Conservation (phyloP, 2,888 invertebrate genomes). For the Drosophila kokeensis region DNA sequence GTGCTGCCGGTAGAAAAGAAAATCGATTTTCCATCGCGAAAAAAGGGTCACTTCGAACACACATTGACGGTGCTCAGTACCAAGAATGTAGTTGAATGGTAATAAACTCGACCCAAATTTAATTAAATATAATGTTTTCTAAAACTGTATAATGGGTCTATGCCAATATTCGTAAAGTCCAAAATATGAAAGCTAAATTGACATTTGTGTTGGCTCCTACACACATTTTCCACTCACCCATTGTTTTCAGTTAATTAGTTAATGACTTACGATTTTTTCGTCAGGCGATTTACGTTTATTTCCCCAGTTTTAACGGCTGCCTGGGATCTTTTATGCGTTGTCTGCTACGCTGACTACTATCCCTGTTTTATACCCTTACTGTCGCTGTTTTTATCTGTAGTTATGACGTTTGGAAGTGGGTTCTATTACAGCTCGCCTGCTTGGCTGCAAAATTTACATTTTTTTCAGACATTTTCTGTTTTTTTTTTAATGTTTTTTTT, state of each 20-base stretch:
- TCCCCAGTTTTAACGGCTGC: constrained; percentile 46
- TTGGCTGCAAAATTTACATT: constrained; percentile 55
- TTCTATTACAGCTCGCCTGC: constrained; percentile 41
- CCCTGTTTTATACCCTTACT: constrained; percentile 13
- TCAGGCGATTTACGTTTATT: constrained; percentile 12
- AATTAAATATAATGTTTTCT: neutral
- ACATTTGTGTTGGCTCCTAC: neutral
- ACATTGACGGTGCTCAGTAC: neutral
- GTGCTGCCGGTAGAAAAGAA: neutral
- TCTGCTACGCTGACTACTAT: constrained; percentile 3
- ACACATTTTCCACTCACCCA: neutral
- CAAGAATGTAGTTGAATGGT: neutral
- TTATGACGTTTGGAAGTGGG: constrained; percentile 61
- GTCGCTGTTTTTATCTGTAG: constrained; percentile 24
- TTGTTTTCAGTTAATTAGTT: constrained; percentile 8
- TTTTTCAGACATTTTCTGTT: constrained; percentile 38
- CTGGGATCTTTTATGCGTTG: constrained; percentile 60
- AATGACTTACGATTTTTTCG: constrained; percentile 3
- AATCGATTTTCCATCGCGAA: neutral
- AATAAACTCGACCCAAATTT: neutral
- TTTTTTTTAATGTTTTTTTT: constrained; percentile 23
- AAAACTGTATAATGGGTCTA: neutral
- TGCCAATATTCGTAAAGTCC: neutral
- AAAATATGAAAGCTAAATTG: neutral
- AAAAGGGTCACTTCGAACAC: neutral